A percentile compares a stretch with the other conserved stretches of the same genome.
Evolutionary conservation across 2,888 invertebrate species (phyloP).

Genomic region (Lampropteryx suffumata): DNA sequence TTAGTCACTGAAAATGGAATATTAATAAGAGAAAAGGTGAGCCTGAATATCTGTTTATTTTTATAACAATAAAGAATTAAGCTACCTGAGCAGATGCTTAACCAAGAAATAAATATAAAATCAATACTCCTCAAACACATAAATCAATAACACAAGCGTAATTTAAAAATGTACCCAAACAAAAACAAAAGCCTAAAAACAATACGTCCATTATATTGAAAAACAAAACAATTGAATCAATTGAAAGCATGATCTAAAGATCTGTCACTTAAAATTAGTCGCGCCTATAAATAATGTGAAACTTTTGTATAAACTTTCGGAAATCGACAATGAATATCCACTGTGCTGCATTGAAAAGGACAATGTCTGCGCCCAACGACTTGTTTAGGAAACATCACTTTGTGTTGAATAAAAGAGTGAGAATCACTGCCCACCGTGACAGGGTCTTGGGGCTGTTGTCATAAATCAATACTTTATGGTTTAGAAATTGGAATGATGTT

Average conservation of each 20-base stretch:
- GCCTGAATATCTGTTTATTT: constrained; percentile 1
- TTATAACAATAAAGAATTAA: not conserved
- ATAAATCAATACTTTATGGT: constrained; percentile 26
- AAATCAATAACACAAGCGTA: constrained; percentile 2
- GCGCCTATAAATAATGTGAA: constrained; percentile 51
- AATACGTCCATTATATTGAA: constrained; percentile 17
- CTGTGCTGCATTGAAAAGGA: constrained; percentile 40
- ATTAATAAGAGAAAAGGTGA: constrained; percentile 24
- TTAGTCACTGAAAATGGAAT: constrained; percentile 32
- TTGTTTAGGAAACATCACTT: constrained; percentile 70
- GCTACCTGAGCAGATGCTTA: not conserved
- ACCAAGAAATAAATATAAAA: not conserved
- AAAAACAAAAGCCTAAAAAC: constrained; percentile 2
- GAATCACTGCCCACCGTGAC: constrained; percentile 70
- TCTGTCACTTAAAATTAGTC: constrained; percentile 59
- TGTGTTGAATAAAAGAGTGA: constrained; percentile 52
- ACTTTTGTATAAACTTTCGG: constrained; percentile 41
- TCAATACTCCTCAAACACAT: not conserved
- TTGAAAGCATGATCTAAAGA: constrained; percentile 45
- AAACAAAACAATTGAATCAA: constrained; percentile 43
- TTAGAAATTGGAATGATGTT: constrained; percentile 17
- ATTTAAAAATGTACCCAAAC: not conserved
- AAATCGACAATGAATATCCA: constrained; percentile 38
- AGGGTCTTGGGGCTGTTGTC: constrained; percentile 16
- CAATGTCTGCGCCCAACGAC: constrained; percentile 63